Conservation (phyloP, 2,888 invertebrate species). For the Latrodectus hesperus region DNA sequence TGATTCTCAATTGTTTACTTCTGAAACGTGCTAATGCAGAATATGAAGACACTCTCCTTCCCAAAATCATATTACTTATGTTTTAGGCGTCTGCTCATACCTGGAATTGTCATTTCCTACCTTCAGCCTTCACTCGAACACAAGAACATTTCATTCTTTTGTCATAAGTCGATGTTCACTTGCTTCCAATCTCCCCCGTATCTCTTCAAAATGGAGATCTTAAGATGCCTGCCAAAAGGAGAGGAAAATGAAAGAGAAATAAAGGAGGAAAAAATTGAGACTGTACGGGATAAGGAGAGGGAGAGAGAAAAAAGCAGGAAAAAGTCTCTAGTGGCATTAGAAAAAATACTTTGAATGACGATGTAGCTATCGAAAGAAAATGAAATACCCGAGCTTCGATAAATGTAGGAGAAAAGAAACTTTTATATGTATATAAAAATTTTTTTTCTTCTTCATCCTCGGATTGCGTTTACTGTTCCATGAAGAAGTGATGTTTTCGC, state of each 20-base stretch:
- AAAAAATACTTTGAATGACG: conserved; percentile 33
- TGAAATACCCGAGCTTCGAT: conserved; percentile 36
- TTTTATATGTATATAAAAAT: background rate
- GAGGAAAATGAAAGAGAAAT: background rate
- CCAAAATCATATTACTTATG: no score
- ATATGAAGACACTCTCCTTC: no score
- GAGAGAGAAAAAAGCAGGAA: conserved; percentile 2
- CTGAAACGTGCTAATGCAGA: no score
- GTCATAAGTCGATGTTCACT: conserved; percentile 4
- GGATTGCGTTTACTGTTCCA: conserved; percentile 41
- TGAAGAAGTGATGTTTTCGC: conserved; percentile 31
- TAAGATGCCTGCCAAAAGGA: background rate
- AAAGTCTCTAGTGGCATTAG: conserved; percentile 33
- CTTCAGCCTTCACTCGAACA: background rate
- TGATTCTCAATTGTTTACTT: no score
- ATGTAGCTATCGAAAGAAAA: conserved; percentile 38
- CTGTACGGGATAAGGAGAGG: background rate
- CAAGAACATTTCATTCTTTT: background rate
- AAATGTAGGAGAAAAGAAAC: conserved; percentile 29
- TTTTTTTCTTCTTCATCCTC: conserved; percentile 16
- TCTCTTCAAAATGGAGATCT: conserved; percentile 21
- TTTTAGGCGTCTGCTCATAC: background rate
- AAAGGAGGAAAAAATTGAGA: conserved; percentile 2
- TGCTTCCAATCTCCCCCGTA: conserved; percentile 42
- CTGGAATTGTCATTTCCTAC: background rate